Evolutionary conservation across 2,113 vertebrate genomes (phyloP), one percentile per base, ranked within the genome.

Genomic region (Plecturocebus donacophilus): DNA sequence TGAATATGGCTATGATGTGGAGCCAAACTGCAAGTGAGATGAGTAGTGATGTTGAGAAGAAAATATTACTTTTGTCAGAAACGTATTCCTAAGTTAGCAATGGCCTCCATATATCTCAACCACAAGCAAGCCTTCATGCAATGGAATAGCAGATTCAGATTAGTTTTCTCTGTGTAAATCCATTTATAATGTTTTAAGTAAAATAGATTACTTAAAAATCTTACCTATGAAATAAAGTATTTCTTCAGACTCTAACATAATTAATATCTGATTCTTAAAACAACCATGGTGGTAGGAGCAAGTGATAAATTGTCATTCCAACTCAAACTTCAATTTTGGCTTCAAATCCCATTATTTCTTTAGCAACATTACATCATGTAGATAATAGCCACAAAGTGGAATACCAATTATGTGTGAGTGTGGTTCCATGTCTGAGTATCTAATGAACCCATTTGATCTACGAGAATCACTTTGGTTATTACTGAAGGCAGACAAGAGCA

Each of bases 381-480:
- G 61, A 42, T 88, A 82, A 88, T 52, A 30, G 27, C 56, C 45
- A 89, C 38, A 17, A 52, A 82, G 61, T 35, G 16, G 49, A 96
- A 89, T 71, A 32, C 30, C 86, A 61, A 66, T 85, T 90, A 47
- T 13, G 4, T 5, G 12, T 64, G 77, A 88, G 23, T 81, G 11
- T 61, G 64, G 54, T 88, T 95, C 73, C 20, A 58, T 14, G 11
- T 70, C 68, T 79, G 56, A 77, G 89, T 77, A 66, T 40, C 79
- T 80, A 32, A 71, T 71, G 92, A 86, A 35, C 35, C 30, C 58
- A 88, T 95, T 27, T 96, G 90, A 95, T 77, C 73, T 86, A 49
- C n/a, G 73, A 93, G 66, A 97, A 93, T 85, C 38, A 90, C 38
- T 96, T 76, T 17, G 30, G 73, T 25, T 88, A 77, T 95, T 66